These are phyloP conservation scores for Diaperis boleti DNA, from an alignment of 2,888 invertebrate species.

Conservation along the genomic window DNA sequence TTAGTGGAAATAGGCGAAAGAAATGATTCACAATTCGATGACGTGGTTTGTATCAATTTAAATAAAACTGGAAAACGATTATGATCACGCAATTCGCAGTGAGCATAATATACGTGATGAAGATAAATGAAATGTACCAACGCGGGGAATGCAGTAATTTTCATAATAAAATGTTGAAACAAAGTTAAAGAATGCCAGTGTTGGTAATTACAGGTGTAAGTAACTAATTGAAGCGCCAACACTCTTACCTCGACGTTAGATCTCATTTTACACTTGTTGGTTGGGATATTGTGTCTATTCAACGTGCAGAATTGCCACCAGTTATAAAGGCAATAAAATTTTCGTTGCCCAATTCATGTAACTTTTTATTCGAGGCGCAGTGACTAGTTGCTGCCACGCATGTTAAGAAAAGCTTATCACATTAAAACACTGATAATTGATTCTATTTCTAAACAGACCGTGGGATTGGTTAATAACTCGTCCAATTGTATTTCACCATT, in stretches of 20 bases:
- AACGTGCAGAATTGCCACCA: too few species aligned
- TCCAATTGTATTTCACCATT: too few species aligned
- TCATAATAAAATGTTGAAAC: background rate
- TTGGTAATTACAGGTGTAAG: background rate
- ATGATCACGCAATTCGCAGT: conserved; percentile 9
- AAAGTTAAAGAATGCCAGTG: background rate
- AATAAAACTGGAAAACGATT: conserved; percentile 23
- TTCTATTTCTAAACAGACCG: too few species aligned
- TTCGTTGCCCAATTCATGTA: too few species aligned
- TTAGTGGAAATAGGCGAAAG: conserved; percentile 2
- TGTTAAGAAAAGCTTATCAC: too few species aligned
- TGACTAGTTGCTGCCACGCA: too few species aligned
- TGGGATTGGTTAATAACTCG: too few species aligned
- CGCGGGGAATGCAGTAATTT: background rate
- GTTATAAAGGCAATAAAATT: too few species aligned
- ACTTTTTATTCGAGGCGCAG: too few species aligned
- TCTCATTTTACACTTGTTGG: background rate
- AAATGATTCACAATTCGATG: conserved; percentile 8
- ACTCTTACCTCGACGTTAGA: background rate
- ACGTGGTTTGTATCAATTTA: conserved; percentile 14
- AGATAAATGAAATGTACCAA: too few species aligned
- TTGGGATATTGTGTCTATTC: background rate
- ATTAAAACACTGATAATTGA: too few species aligned
- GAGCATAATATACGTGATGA: too few species aligned
- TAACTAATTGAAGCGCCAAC: background rate